Percentiles rank a stretch among this genome's conserved stretches.
Evolutionary conservation across 2,888 invertebrate genomes (phyloP).

Genomic region (Cacoxenus indagator): DNA sequence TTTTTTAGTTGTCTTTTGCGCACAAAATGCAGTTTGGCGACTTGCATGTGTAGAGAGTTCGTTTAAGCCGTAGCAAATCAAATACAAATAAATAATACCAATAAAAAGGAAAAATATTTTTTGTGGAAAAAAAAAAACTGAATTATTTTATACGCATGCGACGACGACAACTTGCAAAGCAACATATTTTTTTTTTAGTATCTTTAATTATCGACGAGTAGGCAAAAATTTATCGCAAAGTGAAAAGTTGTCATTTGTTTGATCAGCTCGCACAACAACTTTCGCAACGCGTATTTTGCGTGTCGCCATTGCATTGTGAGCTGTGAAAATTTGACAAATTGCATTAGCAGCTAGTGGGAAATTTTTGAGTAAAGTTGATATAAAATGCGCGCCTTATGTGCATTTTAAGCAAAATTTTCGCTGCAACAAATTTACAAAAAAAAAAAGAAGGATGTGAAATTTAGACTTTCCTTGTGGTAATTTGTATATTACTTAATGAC

Average conservation of each 20-base stretch:
- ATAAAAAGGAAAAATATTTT: slow-evolving; percentile 34
- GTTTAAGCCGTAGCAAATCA: not conserved
- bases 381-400: slow-evolving; percentile 20
- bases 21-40: slow-evolving; percentile 49
- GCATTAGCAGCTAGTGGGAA: slow-evolving; percentile 8
- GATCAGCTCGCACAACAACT: slow-evolving; percentile 38
- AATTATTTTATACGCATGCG: slow-evolving; percentile 15
- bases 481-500: not conserved
- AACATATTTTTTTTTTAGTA: not conserved
- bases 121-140: slow-evolving; percentile 37
- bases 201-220: slow-evolving; percentile 34
- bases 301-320: not conserved
- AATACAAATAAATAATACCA: slow-evolving; percentile 8
- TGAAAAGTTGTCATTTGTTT: slow-evolving; percentile 38
- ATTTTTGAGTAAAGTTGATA: slow-evolving; percentile 28
- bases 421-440: not conserved
- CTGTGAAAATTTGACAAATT: slow-evolving; percentile 15
- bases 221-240: slow-evolving; percentile 25
- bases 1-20: slow-evolving; percentile 5
- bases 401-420: slow-evolving; percentile 25
- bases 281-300: slow-evolving; percentile 35
- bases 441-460: too few relatives aligned
- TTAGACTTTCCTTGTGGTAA: not conserved
- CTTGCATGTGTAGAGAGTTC: slow-evolving; percentile 29
- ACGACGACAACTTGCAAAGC: slow-evolving; percentile 1